Evolutionary conservation across 1,140 invertebrate species (phyloP), one percentile per base, ranked within the genome.

Genomic region (Meloidogyne floridensis): DNA sequence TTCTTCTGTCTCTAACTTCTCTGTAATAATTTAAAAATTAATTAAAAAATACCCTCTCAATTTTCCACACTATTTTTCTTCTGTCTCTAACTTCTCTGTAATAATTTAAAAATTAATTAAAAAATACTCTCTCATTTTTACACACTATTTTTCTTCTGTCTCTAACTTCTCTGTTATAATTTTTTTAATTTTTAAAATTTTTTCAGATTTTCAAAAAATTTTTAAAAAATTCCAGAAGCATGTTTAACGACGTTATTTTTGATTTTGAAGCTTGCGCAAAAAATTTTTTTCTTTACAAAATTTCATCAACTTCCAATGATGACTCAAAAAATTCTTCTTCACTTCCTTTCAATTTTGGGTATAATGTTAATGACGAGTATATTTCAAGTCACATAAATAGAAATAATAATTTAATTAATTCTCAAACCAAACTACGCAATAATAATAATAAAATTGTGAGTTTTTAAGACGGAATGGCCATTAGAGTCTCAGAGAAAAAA

Each of bases 271-370:
- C 51, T 51, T 79, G 77, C 43, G 77, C 77, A 53, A 79, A 79
- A 18, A 47, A 79, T 51, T 79, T 79, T n/a, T 79, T 79, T 72
- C 77, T 79, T 15, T 72, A 79, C 32, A 79, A 79, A 71, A 72
- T 72, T 53, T 18, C 65, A 15, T 42, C 77, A 15, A 3, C 43
- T 42, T 47, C 54, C 10, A 43, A 56, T 5, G 32, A 15, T 8
- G 65, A 11, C 11, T 59, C 42, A n/a, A 18, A 65, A 6, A 13
- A 59, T 71, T 10, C 20, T 70, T 15, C 10, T 70, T 47, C 59
- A 71, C 65, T 72, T 79, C 32, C 54, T 10, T 47, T 20, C n/a
- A 74, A 69, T 79, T 32, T 79, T 69, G 51, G 11, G 3, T 20
- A 71, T 51, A 79, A 79, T 79, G 15, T 65, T 65, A 65, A 65